Base-by-base conservation (phyloP, 2,113 vertebrate species). In the Tor tambroides region DNA sequence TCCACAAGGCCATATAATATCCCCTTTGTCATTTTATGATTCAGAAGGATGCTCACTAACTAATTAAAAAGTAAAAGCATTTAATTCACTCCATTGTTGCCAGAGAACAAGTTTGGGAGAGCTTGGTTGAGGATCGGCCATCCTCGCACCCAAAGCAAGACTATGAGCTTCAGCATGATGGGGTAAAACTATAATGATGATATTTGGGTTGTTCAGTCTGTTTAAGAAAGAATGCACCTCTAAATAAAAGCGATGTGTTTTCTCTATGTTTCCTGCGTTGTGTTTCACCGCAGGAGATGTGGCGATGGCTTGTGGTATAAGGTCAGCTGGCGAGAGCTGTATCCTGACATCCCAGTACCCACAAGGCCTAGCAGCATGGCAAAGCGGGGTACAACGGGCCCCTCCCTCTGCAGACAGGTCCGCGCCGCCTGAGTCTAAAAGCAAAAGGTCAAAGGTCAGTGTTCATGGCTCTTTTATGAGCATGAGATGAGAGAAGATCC, bases 291-390 rank as follows among this genome's bases (percentile, higher is more conserved):
- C 38, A 95, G 90, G 76, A 96, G 92, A 87, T 90, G 91, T 41
- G 87, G 86, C 0, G 92, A 88, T 0, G 95, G 94, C 85, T 94
- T 95, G 92, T 91, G 95, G 63, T 93, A 91, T 30, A 95, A 95
- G 1, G 95, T 94, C 41, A 97, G 94, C 81, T 95, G 96, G 54
- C 93, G 94, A 0, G 94, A 94, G 91, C 96, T 96, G 92, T 97
- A 97, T 80, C 95, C 93, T 0, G 96, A 97, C 89, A 96, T 89
- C 85, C 95, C 90, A 28, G 96, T 90, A 17, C 96, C 97, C 85
- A 94, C 92, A 35, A 96, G 49, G 1, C 96, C 96, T 88, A 98
- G 91, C 51, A 97, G 88, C 90, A 96, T 0, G 0, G 96, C 95
- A 0, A 95, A 54, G 35, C 93, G 85, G 0, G 94, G 91, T 89